Evolutionary conservation across 2,888 invertebrate species (phyloP), one percentile per base, ranked within the genome.

Genomic region (Eubasilissa splendida): DNA sequence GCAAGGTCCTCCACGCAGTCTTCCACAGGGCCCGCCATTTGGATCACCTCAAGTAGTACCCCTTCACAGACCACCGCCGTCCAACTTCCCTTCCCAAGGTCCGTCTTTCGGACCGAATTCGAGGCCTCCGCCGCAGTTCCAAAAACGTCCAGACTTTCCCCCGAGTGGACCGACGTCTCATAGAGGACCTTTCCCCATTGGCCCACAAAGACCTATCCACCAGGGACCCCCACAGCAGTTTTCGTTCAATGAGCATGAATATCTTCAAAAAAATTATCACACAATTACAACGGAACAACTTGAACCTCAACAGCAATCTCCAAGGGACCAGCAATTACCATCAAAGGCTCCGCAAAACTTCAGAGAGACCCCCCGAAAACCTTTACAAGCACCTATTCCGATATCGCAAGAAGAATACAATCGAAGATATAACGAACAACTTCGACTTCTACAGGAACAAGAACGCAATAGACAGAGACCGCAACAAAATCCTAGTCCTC

Each of bases 241-340:
- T 80, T 83, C 83, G 85, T 91, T 91, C 82, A 90, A 91, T 79
- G 91, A 90, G 85, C 87, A 90, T 1, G 91, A 91, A 86, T 90
- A 91, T 84, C 86, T 91, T 77, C 90, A 91, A 86, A 90, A 91
- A 85, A 91, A 91, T 84, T 91, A 91, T 83, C 91, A 91, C 80
- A 91, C 91, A 3, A 90, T 91, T 74, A 90, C 90, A 33, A 89
- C 89, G 4, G 90, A 91, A 81, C 89, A 91, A 86, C 87, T 89
- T 14, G 89, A 90, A 59, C 86, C 88, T 59, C 86, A 88, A 85
- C 83, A 86, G 52, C 82, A 70, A 22, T 50, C 50, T 59, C 86
- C 88, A 33, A 90, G 90, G 85, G 88, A 89, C n/a, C 90, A 90
- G 85, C 83, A 86, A 53, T 82, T 87, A 52, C 89, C 89, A 60